Evolutionary conservation across 2,113 vertebrate genomes (phyloP).

Genomic region (Athene cunicularia): DNA sequence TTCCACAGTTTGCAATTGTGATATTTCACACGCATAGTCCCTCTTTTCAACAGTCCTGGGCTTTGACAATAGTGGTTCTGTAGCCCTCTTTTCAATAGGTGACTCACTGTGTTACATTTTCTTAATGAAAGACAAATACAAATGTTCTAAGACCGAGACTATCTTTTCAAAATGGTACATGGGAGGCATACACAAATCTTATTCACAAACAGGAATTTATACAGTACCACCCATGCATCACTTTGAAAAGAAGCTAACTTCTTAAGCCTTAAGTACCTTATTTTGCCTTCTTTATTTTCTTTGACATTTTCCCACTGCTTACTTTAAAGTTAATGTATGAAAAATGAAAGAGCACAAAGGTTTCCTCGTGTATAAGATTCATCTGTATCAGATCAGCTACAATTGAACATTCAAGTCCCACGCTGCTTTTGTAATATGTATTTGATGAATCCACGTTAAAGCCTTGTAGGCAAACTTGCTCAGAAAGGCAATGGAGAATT

Average conservation of each 20-base stretch:
- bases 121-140: conserved; percentile 18
- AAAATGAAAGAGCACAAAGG: conserved; percentile 2
- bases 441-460: conserved; percentile 19
- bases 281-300: conserved; percentile 30
- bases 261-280: conserved; percentile 15
- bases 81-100: background rate
- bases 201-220: conserved; percentile 10
- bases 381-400: background rate
- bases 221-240: background rate
- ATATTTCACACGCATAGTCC: background rate
- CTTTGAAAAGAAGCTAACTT: conserved; percentile 4
- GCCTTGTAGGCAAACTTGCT: background rate
- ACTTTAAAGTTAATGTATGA: conserved; percentile 28
- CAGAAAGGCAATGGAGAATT: conserved; percentile 7
- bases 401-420: conserved; percentile 11
- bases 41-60: background rate
- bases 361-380: background rate
- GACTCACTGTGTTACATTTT: background rate
- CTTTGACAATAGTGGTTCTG: background rate
- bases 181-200: conserved; percentile 5
- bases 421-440: conserved; percentile 28
- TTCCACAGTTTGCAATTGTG: background rate
- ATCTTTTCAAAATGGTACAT: background rate
- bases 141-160: background rate
- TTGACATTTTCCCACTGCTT: conserved; percentile 28